phyloP scores from a whole-genome alignment of 2,113 vertebrate species.

The Amphilophus citrinellus region DNA sequence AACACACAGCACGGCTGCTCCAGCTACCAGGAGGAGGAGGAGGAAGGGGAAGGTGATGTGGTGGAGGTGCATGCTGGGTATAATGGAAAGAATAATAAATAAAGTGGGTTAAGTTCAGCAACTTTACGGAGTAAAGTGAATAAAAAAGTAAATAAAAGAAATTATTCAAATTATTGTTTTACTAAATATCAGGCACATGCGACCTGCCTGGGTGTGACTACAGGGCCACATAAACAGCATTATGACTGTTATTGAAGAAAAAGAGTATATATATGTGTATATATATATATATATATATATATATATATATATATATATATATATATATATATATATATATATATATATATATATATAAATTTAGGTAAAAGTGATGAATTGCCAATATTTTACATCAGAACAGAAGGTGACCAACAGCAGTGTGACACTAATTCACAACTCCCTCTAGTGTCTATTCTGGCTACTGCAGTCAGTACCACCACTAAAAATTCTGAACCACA shows the following conservation, averaged over 20 bases:
- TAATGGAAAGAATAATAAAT: neutral
- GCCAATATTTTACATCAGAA: neutral
- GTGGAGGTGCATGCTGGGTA: conserved; percentile 68
- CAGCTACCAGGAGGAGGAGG: conserved; percentile 61
- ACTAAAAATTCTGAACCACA: neutral
- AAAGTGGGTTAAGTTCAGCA: neutral
- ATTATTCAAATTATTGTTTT: neutral
- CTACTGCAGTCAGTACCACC: neutral
- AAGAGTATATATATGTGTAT: neutral
- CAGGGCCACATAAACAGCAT: neutral
- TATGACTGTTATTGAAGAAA: too few relatives aligned
- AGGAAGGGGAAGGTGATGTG: conserved; percentile 36
- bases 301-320: too few relatives aligned
- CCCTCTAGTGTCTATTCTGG: conserved; percentile 47
- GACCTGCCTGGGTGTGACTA: neutral
- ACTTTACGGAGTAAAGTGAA: neutral
- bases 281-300: too few relatives aligned
- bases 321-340: too few relatives aligned
- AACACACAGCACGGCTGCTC: conserved; percentile 34
- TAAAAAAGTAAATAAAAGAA: too few relatives aligned
- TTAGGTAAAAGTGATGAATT: neutral
- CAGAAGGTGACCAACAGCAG: neutral
- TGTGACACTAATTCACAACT: conserved; percentile 12
- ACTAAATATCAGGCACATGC: neutral
- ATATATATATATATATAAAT: neutral